A percentile compares a stretch with the other conserved stretches of the same genome.
These are phyloP conservation scores for Tachysurus vachellii DNA, from an alignment of 2,113 vertebrate species.

Conservation along the genomic window DNA sequence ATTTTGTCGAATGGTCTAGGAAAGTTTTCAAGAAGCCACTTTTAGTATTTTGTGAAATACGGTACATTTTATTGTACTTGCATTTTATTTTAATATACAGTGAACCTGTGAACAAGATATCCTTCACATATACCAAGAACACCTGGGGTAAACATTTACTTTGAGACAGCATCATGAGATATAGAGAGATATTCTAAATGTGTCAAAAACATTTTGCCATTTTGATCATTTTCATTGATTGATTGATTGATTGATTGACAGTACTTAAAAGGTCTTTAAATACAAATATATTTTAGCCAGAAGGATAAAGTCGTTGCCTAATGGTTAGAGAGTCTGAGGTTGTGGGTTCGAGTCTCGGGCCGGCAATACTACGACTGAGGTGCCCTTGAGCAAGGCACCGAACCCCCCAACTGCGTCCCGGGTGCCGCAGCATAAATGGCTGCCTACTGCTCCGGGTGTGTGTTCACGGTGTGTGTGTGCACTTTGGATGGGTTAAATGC, in stretches of 20 bases:
- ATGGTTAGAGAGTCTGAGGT: too few relatives aligned
- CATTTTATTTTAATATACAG: background rate
- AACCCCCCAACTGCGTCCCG: too few relatives aligned
- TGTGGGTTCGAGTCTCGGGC: too few relatives aligned
- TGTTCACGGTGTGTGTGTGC: too few relatives aligned
- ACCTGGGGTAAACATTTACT: background rate
- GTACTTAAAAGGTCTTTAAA: background rate
- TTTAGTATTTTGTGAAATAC: background rate
- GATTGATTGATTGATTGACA: background rate
- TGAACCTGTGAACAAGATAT: background rate
- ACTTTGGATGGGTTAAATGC: too few relatives aligned
- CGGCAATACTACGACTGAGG: too few relatives aligned
- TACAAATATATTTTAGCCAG: background rate
- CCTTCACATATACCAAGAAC: background rate
- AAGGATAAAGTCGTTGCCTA: background rate
- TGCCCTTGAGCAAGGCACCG: too few relatives aligned
- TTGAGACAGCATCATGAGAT: background rate
- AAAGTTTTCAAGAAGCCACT: background rate
- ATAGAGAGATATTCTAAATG: background rate
- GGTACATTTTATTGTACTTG: background rate
- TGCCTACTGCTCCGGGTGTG: too few relatives aligned
- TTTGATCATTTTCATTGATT: background rate
- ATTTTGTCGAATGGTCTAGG: background rate
- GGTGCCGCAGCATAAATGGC: too few relatives aligned
- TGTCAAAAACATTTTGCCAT: background rate